phyloP scores from a whole-genome alignment of 2,113 vertebrate species.

The Egretta garzetta region DNA sequence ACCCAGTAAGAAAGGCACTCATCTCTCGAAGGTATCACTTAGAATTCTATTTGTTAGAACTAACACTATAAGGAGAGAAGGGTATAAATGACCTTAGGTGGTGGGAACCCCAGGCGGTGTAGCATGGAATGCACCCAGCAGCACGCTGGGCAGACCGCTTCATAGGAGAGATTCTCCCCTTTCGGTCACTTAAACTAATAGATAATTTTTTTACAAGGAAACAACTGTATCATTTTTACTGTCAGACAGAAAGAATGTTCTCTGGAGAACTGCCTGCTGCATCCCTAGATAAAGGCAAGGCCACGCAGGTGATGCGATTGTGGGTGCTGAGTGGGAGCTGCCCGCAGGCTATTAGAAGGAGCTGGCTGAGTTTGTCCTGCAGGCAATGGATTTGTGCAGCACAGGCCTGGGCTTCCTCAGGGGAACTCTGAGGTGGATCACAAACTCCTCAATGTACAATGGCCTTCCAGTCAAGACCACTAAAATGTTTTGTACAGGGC shows the following conservation, averaged over 20 bases:
- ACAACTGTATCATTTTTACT: not conserved
- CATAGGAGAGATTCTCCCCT: not conserved
- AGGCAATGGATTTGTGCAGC: not conserved
- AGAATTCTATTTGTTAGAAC: not conserved
- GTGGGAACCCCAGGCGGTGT: not conserved
- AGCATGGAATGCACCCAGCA: not conserved
- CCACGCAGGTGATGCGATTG: rapidly evolving
- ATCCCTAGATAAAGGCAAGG: not conserved
- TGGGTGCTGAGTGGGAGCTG: not conserved
- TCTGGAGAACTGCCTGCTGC: not conserved
- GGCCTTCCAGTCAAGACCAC: not conserved
- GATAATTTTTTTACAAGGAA: not conserved
- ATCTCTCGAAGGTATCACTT: not conserved
- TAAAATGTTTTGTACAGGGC: not conserved
- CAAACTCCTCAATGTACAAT: not conserved
- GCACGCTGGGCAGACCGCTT: not conserved
- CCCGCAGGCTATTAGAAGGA: too few species aligned
- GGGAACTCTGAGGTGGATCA: not conserved
- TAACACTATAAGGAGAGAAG: not conserved
- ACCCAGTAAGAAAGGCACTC: not conserved
- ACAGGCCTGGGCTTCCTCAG: not conserved
- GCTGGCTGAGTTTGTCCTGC: not conserved
- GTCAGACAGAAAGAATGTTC: not conserved
- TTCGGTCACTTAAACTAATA: not conserved
- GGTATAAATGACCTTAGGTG: not conserved